Evolutionary conservation across 2,888 invertebrate genomes (phyloP), one percentile per base, ranked within the genome.

Genomic region (Cryptus viduatorius): DNA sequence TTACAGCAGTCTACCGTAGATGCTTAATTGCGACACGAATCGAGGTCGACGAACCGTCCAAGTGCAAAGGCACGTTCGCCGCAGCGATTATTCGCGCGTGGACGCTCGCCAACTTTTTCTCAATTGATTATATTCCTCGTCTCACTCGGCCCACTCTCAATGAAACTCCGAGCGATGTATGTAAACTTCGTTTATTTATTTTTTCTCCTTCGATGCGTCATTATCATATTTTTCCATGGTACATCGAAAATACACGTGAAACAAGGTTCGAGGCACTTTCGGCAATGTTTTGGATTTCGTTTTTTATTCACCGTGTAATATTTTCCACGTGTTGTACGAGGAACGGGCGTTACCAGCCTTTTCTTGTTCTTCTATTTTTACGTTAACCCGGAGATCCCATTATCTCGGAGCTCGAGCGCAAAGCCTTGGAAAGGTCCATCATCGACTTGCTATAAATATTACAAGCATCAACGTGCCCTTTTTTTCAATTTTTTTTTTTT

Each of bases 1-100:
- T 80, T 80, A 64, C 59, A 72, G 72, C 59, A 56, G 56, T 12
- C 29, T 59, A 84, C 77, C 80, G 80, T 84, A 50, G 72, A 78
- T 80, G 83, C 83, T 85, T 85, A 85, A 85, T 85, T 85, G 83
- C 78, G 80, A 64, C 85, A 83, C 83, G 73, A 84, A 82, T 82
- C 75, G 79, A 81, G 85, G 79, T 85, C 83, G 83, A 77, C 78
- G 85, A 85, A 85, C 85, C 69, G 71, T 53, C 79, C 65, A 76
- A 79, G 85, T 79, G 82, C 79, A 79, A 80, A 77, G 59, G 83
- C 85, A 79, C 72, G 79, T 76, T 82, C 64, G 71, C 76, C 79
- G 69, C 79, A 82, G 59, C 76, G 68, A 83, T 83, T 82, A 79
- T 83, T 71, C 50, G 72, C 76, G 64, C 82, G 73, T 82, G 79